Evolutionary conservation across 2,797 vertebrate species (phyloP).

Genomic region (Enteromius anoplus): DNA sequence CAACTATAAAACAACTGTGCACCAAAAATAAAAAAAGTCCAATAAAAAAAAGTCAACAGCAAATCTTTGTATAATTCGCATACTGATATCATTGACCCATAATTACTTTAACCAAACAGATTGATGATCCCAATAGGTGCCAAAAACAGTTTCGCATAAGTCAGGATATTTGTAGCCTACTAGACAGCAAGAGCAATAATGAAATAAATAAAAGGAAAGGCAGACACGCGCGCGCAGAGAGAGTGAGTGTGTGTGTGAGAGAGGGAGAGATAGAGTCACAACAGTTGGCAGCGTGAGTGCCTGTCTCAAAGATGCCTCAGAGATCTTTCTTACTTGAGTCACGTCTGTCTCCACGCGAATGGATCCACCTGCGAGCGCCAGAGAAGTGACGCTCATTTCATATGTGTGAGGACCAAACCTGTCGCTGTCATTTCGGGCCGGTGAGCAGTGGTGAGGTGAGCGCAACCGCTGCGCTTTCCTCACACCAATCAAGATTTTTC

Average conservation of each 20-base stretch:
- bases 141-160: neutral
- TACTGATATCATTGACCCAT: neutral
- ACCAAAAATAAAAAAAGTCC: neutral
- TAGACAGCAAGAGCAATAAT: neutral
- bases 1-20: neutral
- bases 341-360: slow-evolving; percentile 31
- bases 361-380: slow-evolving; percentile 9
- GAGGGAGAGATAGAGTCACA: slow-evolving; percentile 18
- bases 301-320: slow-evolving; percentile 34
- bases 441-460: slow-evolving; percentile 33
- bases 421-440: slow-evolving; percentile 3
- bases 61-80: neutral
- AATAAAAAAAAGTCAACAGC: neutral
- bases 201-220: neutral
- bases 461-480: slow-evolving; percentile 29
- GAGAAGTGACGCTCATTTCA: neutral
- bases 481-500: slow-evolving; percentile 1
- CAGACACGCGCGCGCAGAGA: slow-evolving; percentile 5
- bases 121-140: neutral
- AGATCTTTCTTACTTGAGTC: slow-evolving; percentile 38
- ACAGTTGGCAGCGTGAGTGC: slow-evolving; percentile 14
- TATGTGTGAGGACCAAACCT: slow-evolving; percentile 28
- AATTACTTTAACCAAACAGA: neutral
- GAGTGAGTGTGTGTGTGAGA: slow-evolving; percentile 29
- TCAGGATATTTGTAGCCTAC: neutral